These are phyloP conservation scores for Esox niger DNA, from an alignment of 2,113 vertebrate species.

Conservation along the genomic window DNA sequence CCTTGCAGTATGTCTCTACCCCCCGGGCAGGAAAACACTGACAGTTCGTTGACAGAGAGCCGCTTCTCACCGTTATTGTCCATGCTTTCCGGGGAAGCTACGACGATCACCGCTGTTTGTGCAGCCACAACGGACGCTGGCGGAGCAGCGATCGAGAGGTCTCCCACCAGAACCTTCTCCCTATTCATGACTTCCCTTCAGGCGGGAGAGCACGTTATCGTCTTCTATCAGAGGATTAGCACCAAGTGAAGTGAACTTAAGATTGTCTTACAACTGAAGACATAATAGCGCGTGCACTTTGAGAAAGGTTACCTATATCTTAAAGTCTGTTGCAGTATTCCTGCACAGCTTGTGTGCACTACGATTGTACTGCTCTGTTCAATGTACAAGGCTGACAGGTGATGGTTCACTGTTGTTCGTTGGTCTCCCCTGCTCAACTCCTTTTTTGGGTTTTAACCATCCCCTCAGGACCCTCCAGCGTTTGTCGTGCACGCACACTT, in stretches of 20 bases:
- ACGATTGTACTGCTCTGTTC: constrained; percentile 19
- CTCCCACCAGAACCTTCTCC: constrained; percentile 73
- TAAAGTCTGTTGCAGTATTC: background rate
- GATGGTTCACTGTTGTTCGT: constrained; percentile 56
- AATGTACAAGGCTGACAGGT: constrained; percentile 50
- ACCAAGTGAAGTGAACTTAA: background rate
- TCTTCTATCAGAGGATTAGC: constrained; percentile 34
- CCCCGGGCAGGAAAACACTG: constrained; percentile 70
- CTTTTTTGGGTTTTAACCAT: constrained; percentile 68
- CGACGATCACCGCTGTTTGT: constrained; percentile 62
- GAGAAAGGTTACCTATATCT: background rate
- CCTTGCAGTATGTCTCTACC: constrained; percentile 74
- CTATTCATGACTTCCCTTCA: constrained; percentile 73
- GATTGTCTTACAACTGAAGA: constrained; percentile 20
- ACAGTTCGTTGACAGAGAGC: constrained; percentile 59
- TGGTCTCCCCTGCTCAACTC: constrained; percentile 56
- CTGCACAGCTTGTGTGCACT: background rate
- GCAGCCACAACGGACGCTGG: constrained; percentile 51
- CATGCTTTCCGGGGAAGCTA: constrained; percentile 69
- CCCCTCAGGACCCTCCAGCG: constrained; percentile 59
- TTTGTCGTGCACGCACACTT: constrained; percentile 49
- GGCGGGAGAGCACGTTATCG: constrained; percentile 31
- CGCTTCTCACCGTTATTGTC: constrained; percentile 73
- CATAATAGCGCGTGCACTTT: constrained; percentile 15
- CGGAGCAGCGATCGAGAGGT: constrained; percentile 71